Evolutionary conservation across 2,888 invertebrate species (phyloP).

Genomic region (Drosophila mettleri): DNA sequence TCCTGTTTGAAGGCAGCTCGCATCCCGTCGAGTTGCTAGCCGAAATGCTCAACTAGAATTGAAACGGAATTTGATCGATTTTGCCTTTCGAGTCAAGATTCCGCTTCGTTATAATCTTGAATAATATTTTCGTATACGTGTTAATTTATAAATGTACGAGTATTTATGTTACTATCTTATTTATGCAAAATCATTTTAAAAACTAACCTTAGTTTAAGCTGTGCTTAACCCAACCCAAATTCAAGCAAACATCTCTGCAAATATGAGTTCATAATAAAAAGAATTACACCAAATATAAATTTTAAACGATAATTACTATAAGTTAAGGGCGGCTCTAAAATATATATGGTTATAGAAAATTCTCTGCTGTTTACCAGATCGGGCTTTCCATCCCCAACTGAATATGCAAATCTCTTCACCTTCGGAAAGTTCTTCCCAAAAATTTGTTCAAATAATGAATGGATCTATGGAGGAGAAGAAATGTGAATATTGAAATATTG

Average conservation of each 20-base stretch:
- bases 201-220: constrained; percentile 66
- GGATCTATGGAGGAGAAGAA: too few species aligned
- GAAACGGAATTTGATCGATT: constrained; percentile 8
- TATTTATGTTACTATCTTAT: constrained; percentile 70
- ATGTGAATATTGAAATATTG: too few species aligned
- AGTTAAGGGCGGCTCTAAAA: background rate
- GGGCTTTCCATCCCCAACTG: too few species aligned
- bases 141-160: constrained; percentile 48
- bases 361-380: too few species aligned
- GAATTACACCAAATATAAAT: constrained; percentile 9
- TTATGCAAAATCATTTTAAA: constrained; percentile 60
- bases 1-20: constrained; percentile 20
- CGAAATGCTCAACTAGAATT: constrained; percentile 47
- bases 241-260: constrained; percentile 25
- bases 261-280: constrained; percentile 56
- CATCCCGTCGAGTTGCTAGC: constrained; percentile 18
- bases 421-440: too few species aligned
- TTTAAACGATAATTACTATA: background rate
- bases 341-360: background rate
- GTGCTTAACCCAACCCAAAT: constrained; percentile 50
- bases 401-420: too few species aligned
- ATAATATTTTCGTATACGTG: constrained; percentile 48
- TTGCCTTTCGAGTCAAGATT: constrained; percentile 29
- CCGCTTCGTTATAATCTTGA: constrained; percentile 49
- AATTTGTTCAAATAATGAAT: too few species aligned